Evolutionary conservation across 1,140 invertebrate species (phyloP), one percentile per base, ranked within the genome.

Genomic region (Matsumurasca onukii): DNA sequence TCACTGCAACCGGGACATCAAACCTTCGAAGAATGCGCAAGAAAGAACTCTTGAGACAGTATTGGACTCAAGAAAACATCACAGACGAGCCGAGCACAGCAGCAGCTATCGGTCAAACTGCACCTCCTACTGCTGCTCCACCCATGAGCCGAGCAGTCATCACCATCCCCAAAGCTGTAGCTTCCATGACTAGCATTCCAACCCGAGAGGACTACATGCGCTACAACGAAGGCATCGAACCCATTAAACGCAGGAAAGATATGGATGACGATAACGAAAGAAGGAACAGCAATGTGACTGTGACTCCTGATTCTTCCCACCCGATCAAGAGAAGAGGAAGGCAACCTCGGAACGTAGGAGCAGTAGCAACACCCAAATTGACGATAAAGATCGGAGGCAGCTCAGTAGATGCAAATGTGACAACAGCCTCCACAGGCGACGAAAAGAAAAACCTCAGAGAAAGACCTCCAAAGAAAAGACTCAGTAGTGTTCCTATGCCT

Each of bases 61-160:
- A 95, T 76, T 93, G 91, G 78, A 91, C 89, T 0, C 90, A 95
- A 77, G 90, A 93, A 74, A 91, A 93, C 70, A 91, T 90, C 84
- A n/a, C n/a, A n/a, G 90, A 90, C 72, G 89, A 91, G 71, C 85
- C 87, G 1, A 78, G 81, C 5, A 74, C 78, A n/a, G 79, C 80
- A 15, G 73, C 82, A 1, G 59, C 69, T 2, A 48, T 69, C 9
- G 66, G 67, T 3, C 64, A 70, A 45, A 67, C 74, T 17, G 79
- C 83, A 1, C 76, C 82, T 5, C 71, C 70, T 45, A 79, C 82
- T 1, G 76, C 82, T 3, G 84, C 86, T n/a, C 86, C 87, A 31
- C 86, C 86, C 0, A 75, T 89, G 15, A 86, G 82, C 69, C 83
- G 91, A 34, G 88, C 88, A 15, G 86, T 90, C 1, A 92, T 93